A percentile compares a stretch with the other conserved stretches of the same genome.
phyloP scores from a whole-genome alignment of 2,113 vertebrate species.

The Onychostruthus taczanowskii region DNA sequence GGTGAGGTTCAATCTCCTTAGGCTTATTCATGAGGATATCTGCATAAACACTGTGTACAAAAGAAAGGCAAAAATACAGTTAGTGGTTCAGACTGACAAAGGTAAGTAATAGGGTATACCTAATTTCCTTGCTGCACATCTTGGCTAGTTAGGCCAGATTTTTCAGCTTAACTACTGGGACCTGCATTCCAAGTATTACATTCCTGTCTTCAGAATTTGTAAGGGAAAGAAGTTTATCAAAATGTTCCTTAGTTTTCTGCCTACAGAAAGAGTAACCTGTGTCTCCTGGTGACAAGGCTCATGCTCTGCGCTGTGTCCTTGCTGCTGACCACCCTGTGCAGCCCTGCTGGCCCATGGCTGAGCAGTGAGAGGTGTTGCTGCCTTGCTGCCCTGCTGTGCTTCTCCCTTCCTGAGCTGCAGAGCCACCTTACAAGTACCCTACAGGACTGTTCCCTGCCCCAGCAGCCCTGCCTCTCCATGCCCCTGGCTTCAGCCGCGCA shows the following conservation, averaged over 20 bases:
- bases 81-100: background rate
- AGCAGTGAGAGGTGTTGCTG: rapidly evolving
- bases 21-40: background rate
- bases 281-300: background rate
- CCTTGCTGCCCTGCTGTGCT: background rate
- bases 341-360: rapidly evolving
- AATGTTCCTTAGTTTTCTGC: background rate
- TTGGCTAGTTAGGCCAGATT: background rate
- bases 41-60: background rate
- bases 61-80: background rate
- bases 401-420: background rate
- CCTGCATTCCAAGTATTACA: background rate
- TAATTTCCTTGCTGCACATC: background rate
- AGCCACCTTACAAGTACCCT: rapidly evolving
- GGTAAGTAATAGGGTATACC: background rate
- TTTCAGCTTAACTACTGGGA: background rate
- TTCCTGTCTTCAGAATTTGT: background rate
- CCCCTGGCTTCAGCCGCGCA: background rate
- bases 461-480: rapidly evolving
- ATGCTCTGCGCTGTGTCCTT: rapidly evolving
- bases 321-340: rapidly evolving
- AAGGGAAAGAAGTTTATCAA: background rate
- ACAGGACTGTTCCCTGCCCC: background rate
- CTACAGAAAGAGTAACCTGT: background rate
- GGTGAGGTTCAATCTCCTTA: background rate